Base-by-base conservation (phyloP, 2,888 invertebrate species). In the Cryptocephalus primarius region DNA sequence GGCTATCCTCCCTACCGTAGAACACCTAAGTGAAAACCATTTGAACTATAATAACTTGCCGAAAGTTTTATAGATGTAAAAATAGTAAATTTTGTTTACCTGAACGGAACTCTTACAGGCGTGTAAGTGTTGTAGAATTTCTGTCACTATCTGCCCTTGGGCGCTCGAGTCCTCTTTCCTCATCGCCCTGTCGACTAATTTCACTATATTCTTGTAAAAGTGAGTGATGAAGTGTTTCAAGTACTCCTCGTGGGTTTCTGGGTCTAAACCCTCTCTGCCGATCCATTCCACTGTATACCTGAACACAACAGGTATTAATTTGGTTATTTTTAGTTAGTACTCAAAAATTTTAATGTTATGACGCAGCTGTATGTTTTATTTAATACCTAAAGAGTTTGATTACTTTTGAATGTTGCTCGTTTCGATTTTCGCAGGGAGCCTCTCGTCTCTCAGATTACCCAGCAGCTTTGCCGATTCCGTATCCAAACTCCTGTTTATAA, bases 231-330 rank as follows among this genome's bases (percentile, higher is more conserved):
- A 96, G 60, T 93, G 88, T 64, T 89, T 88, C 10, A 96, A 74
- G 64, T 96, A 97, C 64, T 95, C 94, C 46, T 86, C 81, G 62
- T 96, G 95, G 0, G 93, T 91, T 64, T 94, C 93, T 2, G 81
- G 79, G 61, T 94, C 93, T 32, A 97, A 73, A 32, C 96, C 96
- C 65, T 94, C 93, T 42, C 95, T 79, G 0, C 95, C 95, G 40
- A 92, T 90, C 97, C 97, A 97, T 65, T 96, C 95, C 0, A 97
- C 91, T 0, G 89, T 91, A 62, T 92, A 92, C 59, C 91, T 90
- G 63, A 60, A 59, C n/a, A 22, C 22, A 22, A 22, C 6, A 22
- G 22, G 6, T 22, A 22, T n/a, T n/a, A n/a, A n/a, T n/a, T n/a
- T n/a, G n/a, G n/a, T n/a, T n/a, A 22, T 22, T 22, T 22, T 22